A percentile compares a stretch with the other conserved stretches of the same genome.
Evolutionary conservation across 2,797 vertebrate genomes (phyloP).

Genomic region (Channallabes apus): DNA sequence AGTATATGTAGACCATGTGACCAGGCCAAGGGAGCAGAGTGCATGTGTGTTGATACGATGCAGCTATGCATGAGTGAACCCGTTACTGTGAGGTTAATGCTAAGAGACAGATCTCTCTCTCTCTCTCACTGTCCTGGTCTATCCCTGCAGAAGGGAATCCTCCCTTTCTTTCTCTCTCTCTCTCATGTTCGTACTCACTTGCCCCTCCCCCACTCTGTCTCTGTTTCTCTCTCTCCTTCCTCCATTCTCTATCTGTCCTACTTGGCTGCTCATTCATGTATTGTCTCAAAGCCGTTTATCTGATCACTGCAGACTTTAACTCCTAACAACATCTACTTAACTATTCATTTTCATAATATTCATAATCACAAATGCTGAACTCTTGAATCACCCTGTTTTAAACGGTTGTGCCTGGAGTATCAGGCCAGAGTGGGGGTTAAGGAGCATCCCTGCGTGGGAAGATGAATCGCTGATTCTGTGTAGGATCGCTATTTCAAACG

Average conservation of each 20-base stretch:
- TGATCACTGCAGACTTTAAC: conserved; percentile 24
- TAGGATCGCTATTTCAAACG: conserved; percentile 53
- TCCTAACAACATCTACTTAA: not conserved
- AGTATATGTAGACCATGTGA: not conserved
- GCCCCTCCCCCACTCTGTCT: not conserved
- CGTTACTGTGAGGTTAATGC: conserved; percentile 51
- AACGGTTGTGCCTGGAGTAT: conserved; percentile 4
- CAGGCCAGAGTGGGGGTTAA: conserved; percentile 53
- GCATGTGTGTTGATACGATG: conserved; percentile 43
- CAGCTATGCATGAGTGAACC: conserved; percentile 47
- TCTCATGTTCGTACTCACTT: not conserved
- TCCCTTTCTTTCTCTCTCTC: conserved; percentile 4
- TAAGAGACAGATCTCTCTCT: conserved; percentile 33
- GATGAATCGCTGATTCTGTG: conserved; percentile 57
- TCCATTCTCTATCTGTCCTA: conserved; percentile 14
- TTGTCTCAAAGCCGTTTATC: conserved; percentile 58
- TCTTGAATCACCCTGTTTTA: not conserved
- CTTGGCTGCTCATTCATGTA: conserved; percentile 49
- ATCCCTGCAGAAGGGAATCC: conserved; percentile 47
- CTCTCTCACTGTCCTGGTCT: conserved; percentile 18
- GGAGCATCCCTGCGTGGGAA: conserved; percentile 59
- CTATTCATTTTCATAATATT: conserved; percentile 16
- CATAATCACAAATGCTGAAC: not conserved
- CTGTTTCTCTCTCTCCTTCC: not conserved
- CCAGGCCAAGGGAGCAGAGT: conserved; percentile 20